These are phyloP conservation scores for Zootoca vivipara DNA, from an alignment of 2,113 vertebrate species.

Conservation along the genomic window DNA sequence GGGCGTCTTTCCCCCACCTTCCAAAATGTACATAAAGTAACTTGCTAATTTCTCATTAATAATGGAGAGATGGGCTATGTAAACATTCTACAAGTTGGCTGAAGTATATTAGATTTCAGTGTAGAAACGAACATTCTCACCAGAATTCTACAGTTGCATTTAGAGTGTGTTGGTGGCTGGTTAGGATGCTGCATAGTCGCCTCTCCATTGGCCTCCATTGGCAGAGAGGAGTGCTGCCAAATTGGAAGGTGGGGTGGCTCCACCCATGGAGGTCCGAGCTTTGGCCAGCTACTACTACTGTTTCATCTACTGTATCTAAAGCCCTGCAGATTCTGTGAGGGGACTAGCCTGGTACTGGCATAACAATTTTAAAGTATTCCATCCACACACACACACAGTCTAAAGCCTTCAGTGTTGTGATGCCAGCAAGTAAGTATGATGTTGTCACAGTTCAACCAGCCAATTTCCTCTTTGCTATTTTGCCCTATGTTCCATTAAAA, in stretches of 20 bases:
- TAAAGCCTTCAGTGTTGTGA: slow-evolving; percentile 88
- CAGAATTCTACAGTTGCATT: not conserved
- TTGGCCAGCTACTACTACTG: no score
- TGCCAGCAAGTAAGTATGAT: slow-evolving; percentile 87
- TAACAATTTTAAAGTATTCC: no score
- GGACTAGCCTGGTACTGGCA: no score
- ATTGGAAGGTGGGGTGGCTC: no score
- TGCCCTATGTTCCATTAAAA: slow-evolving; percentile 5
- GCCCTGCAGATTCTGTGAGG: no score
- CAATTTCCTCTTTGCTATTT: slow-evolving; percentile 15
- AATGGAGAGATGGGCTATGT: not conserved
- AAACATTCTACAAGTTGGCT: not conserved
- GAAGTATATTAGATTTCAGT: not conserved
- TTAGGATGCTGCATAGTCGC: no score
- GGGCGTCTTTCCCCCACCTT: not conserved
- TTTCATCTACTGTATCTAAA: no score
- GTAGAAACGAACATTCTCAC: not conserved
- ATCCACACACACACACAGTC: no score
- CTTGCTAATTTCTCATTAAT: not conserved
- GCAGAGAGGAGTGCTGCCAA: no score
- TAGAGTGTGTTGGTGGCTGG: not conserved
- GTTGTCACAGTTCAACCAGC: fast-evolving
- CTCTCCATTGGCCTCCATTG: no score
- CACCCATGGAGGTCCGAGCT: no score
- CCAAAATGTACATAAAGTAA: not conserved